These are phyloP conservation scores for Tyto alba DNA, from an alignment of 2,113 vertebrate genomes.

Conservation along the genomic window DNA sequence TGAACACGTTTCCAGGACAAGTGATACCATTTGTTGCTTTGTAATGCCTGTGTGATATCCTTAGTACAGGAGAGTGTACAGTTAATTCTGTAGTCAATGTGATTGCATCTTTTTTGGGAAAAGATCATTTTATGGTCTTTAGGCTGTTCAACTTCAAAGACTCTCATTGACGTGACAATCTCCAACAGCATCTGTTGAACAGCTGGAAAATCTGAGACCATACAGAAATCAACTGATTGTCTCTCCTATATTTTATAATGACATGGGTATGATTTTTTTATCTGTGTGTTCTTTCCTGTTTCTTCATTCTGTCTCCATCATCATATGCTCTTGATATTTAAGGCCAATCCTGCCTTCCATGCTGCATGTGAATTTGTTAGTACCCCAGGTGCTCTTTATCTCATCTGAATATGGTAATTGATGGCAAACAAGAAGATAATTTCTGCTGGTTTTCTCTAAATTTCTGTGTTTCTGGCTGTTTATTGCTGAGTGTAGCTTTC, in stretches of 20 bases:
- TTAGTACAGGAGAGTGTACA: background rate
- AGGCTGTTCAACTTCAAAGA: slow-evolving; percentile 10
- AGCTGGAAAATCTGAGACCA: slow-evolving; percentile 50
- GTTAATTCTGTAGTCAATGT: slow-evolving; percentile 10
- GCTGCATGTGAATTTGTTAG: background rate
- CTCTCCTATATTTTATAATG: background rate
- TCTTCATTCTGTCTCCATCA: background rate
- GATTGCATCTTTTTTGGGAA: slow-evolving; percentile 27
- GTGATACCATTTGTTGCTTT: background rate
- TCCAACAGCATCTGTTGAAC: slow-evolving; percentile 18
- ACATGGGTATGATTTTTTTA: background rate
- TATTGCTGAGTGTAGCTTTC: background rate
- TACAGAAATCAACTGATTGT: slow-evolving; percentile 27
- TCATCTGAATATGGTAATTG: background rate
- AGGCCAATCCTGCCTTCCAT: background rate
- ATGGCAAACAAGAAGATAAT: slow-evolving; percentile 1
- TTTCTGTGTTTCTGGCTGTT: slow-evolving; percentile 1
- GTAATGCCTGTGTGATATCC: background rate
- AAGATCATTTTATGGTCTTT: slow-evolving; percentile 59
- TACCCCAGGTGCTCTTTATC: slow-evolving; percentile 3
- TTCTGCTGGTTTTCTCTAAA: slow-evolving; percentile 6
- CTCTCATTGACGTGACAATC: slow-evolving; percentile 55
- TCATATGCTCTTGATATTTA: slow-evolving; percentile 17
- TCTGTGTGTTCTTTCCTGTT: background rate
- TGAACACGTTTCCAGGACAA: background rate